phyloP scores from a whole-genome alignment of 2,888 invertebrate genomes.

The Epinotia bilunana region DNA sequence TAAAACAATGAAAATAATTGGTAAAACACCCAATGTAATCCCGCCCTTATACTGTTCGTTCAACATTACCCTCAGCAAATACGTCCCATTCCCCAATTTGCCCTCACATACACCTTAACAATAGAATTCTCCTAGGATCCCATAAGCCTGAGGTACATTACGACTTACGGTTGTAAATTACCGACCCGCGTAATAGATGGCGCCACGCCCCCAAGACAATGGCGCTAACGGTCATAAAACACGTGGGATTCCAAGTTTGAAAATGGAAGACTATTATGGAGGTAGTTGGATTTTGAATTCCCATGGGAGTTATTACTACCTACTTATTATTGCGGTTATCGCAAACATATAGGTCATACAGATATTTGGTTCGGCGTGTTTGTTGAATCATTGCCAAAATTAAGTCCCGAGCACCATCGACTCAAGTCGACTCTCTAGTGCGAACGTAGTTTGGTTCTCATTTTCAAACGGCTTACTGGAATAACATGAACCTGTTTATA shows the following conservation, averaged over 20 bases:
- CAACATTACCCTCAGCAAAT: constrained; percentile 14
- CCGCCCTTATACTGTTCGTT: neutral
- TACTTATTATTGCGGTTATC: neutral
- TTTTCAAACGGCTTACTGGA: no score
- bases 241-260: constrained; percentile 41
- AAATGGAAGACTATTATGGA: constrained; percentile 23
- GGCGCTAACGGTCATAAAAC: constrained; percentile 44
- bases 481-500: no score
- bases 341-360: no score
- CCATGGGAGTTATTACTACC: neutral
- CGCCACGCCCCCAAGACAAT: constrained; percentile 42
- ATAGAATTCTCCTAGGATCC: constrained; percentile 39
- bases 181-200: constrained; percentile 44
- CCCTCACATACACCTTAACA: constrained; percentile 38
- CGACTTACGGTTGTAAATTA: constrained; percentile 42
- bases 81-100: constrained; percentile 10
- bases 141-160: constrained; percentile 43
- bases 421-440: no score
- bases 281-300: constrained; percentile 17
- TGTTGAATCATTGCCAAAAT: neutral
- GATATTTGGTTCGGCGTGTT: neutral
- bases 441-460: no score
- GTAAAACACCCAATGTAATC: neutral
- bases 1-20: neutral
- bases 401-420: no score